These are phyloP conservation scores for Limulus polyphemus DNA, from an alignment of 2,888 invertebrate species.

Conservation along the genomic window DNA sequence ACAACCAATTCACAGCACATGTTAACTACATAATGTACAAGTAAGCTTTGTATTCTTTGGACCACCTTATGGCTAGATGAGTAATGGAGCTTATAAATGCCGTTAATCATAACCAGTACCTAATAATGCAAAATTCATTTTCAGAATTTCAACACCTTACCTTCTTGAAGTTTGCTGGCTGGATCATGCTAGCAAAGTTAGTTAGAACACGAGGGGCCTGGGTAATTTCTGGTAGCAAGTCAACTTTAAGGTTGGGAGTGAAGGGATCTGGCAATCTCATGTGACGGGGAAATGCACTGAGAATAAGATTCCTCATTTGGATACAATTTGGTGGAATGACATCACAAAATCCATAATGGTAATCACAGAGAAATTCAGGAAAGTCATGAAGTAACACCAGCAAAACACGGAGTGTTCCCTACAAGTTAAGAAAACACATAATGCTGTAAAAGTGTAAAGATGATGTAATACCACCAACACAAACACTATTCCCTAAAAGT, in stretches of 20 bases:
- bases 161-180: slow-evolving; percentile 77
- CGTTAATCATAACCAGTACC: too few relatives aligned
- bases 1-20: too few relatives aligned
- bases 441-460: too few relatives aligned
- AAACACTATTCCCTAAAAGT: too few relatives aligned
- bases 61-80: too few relatives aligned
- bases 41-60: too few relatives aligned
- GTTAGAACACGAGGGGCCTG: slow-evolving; percentile 78
- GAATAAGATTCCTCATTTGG: slow-evolving; percentile 91
- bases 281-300: slow-evolving; percentile 94
- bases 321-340: slow-evolving; percentile 99
- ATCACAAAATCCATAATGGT: slow-evolving; percentile 97
- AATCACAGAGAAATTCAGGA: slow-evolving; percentile 97
- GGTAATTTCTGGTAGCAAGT: slow-evolving; percentile 75
- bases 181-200: slow-evolving; percentile 73
- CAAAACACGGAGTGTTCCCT: slow-evolving; percentile 72
- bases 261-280: slow-evolving; percentile 99
- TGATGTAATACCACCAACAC: too few relatives aligned
- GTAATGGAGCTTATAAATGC: too few relatives aligned
- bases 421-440: slow-evolving; percentile 4
- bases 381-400: slow-evolving; percentile 95
- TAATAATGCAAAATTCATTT: too few relatives aligned
- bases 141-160: slow-evolving; percentile 26
- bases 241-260: slow-evolving; percentile 90
- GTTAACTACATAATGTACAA: too few relatives aligned